A percentile compares a stretch with the other conserved stretches of the same genome.
These are phyloP conservation scores for Telmatochromis brichardi DNA, from an alignment of 2,113 vertebrate genomes.

Conservation along the genomic window DNA sequence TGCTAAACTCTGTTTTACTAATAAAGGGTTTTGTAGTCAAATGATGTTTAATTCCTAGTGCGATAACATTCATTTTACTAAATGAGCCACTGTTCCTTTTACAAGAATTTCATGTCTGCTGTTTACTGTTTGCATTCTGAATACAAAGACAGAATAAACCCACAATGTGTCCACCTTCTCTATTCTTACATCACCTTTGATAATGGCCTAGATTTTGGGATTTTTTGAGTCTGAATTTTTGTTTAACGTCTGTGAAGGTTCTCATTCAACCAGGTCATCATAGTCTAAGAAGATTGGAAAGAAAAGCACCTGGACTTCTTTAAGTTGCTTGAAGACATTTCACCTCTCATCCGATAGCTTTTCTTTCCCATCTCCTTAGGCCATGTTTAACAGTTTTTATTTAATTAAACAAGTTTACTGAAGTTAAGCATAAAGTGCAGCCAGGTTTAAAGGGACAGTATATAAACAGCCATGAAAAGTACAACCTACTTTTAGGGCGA, in stretches of 20 bases:
- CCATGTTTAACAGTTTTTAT: neutral
- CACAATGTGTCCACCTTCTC: neutral
- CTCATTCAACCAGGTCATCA: neutral
- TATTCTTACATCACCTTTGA: neutral
- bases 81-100: neutral
- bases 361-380: neutral
- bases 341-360: neutral
- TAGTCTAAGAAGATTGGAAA: neutral
- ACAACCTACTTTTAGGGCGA: neutral
- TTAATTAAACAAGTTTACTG: neutral
- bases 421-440: neutral
- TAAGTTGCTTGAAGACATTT: neutral
- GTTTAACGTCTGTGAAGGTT: neutral
- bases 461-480: neutral
- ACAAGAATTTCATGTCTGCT: neutral
- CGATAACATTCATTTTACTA: neutral
- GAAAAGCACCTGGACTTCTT: neutral
- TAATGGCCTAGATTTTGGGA: neutral
- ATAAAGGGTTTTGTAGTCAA: neutral
- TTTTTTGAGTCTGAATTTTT: neutral
- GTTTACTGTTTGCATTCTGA: slow-evolving; percentile 14
- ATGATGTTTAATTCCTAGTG: slow-evolving; percentile 23
- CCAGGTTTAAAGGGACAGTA: neutral
- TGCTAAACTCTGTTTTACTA: neutral
- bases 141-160: slow-evolving; percentile 30